These are phyloP conservation scores for Turritopsis rubra DNA, from an alignment of 30 jellyfish, hydroid and myxozoan genomes.

Conservation along the genomic window DNA sequence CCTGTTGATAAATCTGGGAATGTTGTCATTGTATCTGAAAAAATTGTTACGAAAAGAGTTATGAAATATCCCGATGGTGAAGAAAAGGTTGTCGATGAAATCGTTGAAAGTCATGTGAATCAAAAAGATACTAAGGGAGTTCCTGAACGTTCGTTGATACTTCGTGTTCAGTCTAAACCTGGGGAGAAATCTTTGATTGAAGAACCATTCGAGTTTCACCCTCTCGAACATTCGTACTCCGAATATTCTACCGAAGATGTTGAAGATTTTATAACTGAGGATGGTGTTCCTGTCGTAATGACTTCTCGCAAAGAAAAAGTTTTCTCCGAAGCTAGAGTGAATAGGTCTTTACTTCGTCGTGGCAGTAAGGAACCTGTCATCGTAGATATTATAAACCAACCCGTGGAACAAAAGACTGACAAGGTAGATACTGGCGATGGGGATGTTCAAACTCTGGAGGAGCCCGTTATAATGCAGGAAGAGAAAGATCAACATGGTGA, in stretches of 20 bases:
- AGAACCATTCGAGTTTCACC: conserved; percentile 24
- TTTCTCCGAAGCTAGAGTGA: neutral
- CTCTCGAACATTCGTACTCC: conserved; percentile 3
- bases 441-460: neutral
- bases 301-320: conserved; percentile 18
- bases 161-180: neutral
- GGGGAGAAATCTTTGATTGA: neutral
- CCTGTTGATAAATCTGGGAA: neutral
- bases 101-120: neutral
- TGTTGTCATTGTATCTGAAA: conserved; percentile 11
- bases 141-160: neutral
- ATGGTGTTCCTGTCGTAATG: conserved; percentile 8
- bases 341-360: neutral
- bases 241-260: conserved; percentile 7
- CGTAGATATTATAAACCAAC: conserved; percentile 16
- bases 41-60: conserved; percentile 5
- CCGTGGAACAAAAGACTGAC: conserved; percentile 16
- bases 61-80: conserved; percentile 9
- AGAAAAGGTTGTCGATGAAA: conserved; percentile 14
- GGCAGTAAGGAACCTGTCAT: conserved; percentile 12
- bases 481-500: conserved; percentile 17
- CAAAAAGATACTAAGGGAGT: neutral
- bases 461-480: neutral
- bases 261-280: neutral
- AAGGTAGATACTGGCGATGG: neutral